Base-by-base conservation (phyloP, 2,888 invertebrate genomes). In the Pseudoips prasinana region DNA sequence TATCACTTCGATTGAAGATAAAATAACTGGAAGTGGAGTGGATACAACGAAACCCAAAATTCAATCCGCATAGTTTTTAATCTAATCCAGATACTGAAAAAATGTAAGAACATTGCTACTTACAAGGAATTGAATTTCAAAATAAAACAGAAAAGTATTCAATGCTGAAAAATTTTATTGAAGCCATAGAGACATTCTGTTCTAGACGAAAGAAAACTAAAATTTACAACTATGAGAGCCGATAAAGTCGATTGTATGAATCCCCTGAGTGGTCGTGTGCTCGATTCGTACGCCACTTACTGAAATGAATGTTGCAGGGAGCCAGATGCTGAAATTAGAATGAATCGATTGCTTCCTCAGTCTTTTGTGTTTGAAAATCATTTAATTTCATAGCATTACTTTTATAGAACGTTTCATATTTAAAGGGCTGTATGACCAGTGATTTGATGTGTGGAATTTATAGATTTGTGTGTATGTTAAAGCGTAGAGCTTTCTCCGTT, bases 161-260 rank as follows among this genome's bases (percentile, higher is more conserved):
- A 14, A 14, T 3, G 14, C 5, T 14, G 14, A 20, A 20, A 20
- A 52, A 45, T 49, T 42, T 46, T 52, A 36, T 36, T 27, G 36
- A 33, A 35, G 31, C 38, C 50, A 30, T 31, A 40, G 22, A 50
- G 50, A 40, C 39, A 42, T 35, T 31, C 32, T 39, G 28, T 27
- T 44, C 30, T 45, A 54, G 48, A 42, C 35, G 32, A 51, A 57
- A 58, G 58, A 59, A 65, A 67, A 64, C 58, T 64, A 39, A 58
- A 68, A 64, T 67, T 64, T 67, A 71, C 61, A 58, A 63, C 63
- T 64, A 52, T 46, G 60, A 58, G 47, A 54, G 58, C 49, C 63
- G 47, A 63, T 71, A 70, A 66, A 65, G 55, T 59, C 58, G 63
- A 69, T 65, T 61, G 65, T 59, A 60, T 63, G 68, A 66, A 63